Conservation (phyloP, 2,113 vertebrate species). For the Meles meles region DNA sequence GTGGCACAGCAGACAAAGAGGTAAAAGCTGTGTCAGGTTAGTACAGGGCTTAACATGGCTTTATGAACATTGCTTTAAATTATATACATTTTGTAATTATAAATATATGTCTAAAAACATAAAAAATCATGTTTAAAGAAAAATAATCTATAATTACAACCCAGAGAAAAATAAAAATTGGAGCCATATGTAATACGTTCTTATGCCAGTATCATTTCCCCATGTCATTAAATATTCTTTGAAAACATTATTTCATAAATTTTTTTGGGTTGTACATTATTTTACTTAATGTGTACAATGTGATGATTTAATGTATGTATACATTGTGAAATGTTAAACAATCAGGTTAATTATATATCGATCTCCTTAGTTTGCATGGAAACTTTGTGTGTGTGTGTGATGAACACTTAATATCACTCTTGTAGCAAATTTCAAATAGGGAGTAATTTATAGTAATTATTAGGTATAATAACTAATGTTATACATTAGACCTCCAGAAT, state of each 20-base stretch:
- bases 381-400: background rate
- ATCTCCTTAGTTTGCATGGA: background rate
- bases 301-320: background rate
- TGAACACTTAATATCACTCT: background rate
- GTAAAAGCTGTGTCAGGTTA: constrained; percentile 39
- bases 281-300: background rate
- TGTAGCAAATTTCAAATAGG: background rate
- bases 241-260: background rate
- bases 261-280: background rate
- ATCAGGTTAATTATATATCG: background rate
- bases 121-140: background rate
- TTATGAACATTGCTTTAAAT: constrained; percentile 1
- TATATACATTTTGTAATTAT: background rate
- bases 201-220: background rate
- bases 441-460: background rate
- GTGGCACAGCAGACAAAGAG: constrained; percentile 47
- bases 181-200: background rate
- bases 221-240: background rate
- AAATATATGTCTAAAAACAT: background rate
- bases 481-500: background rate
- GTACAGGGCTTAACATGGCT: background rate
- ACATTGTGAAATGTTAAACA: background rate
- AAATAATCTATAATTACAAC: background rate
- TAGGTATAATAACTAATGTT: background rate
- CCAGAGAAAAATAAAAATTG: background rate